Base-by-base conservation (phyloP, 2,888 invertebrate genomes). In the Ametastegia equiseti region DNA sequence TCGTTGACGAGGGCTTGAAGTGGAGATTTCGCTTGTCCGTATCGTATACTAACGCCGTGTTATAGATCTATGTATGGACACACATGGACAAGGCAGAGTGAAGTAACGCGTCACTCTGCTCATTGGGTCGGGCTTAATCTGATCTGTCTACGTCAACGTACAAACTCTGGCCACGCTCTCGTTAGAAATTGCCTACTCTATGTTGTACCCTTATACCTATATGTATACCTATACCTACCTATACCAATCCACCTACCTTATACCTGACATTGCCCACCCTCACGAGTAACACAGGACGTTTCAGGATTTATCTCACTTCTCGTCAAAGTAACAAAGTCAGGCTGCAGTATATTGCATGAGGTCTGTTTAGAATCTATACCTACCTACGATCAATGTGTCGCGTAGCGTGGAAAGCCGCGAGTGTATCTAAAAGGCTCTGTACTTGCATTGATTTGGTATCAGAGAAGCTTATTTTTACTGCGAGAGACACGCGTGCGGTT, bases 121-220 rank as follows among this genome's bases (percentile, higher is more conserved):
- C 30, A 71, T 71, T 47, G 47, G 71, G 47, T 47, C 71, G 71
- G 45, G n/a, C 39, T 67, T 67, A 67, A 67, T 67, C 67, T 67
- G 47, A 71, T 71, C 47, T n/a, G 47, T 71, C 19, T 54, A 54
- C 50, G 50, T 47, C n/a, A 47, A 47, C 15, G 15, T 47, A 6
- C 45, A n/a, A n/a, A n/a, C 45, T 47, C 15, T n/a, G 15, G 15
- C 15, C n/a, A n/a, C n/a, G 42, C n/a, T n/a, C n/a, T 50, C 5
- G 47, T n/a, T 4, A 1, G n/a, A 47, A 47, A 47, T 47, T 47
- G 47, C 5, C 47, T 47, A 15, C 47, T 33, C 33, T 13, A 63
- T 33, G 11, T 5, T 54, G 6, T 33, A 30, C 9, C 27, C 27
- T 11, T 27, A 60, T 27, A 60, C 27, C 1, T 47, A 47, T 60